Evolutionary conservation across 2,797 vertebrate genomes (phyloP), one percentile per base, ranked within the genome.

Genomic region (Erethizon dorsatum): DNA sequence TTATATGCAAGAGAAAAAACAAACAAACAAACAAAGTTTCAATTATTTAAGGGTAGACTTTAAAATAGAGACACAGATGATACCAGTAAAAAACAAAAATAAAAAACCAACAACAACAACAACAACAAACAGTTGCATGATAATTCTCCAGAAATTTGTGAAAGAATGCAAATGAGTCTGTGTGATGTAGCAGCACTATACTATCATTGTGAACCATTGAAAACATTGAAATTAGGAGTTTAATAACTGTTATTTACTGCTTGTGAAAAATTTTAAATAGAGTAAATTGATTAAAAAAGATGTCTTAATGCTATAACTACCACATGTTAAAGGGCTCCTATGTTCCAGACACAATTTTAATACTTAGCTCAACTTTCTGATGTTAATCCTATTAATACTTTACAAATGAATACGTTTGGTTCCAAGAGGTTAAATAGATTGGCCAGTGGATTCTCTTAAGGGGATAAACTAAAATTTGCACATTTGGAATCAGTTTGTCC

Each of bases 241-340:
- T 80, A 91, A 83, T 83, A 93, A 91, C 22, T 56, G 41, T 79
- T 2, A 65, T 56, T 3, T 71, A 2, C 12, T 89, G 26, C 26
- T 93, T 92, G 79, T 57, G 4, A 73, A 65, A 85, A 82, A 71
- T 45, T 26, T 61, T 61, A 63, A 33, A 86, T 84, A 52, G 31
- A 57, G 20, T 57, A 92, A 83, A 33, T 61, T 93, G 61, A n/a
- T 63, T 92, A 28, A 67, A 73, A 24, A 90, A 73, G 82, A 71
- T 57, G 1, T 89, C 47, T 88, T 41, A 61, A 20, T 56, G n/a
- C 24, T 63, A 47, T 37, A 7, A 26, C 15, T 57, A 17, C 9
- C 37, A 45, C 41, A 94, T 9, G 59, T 65, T 78, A 77, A 87
- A 71, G 77, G 73, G 86, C 17, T 73, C 6, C 82, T 78, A 45